Percentiles rank a stretch among this genome's conserved stretches.
These are phyloP conservation scores for Passer domesticus DNA, from an alignment of 2,113 vertebrate species.

Conservation along the genomic window DNA sequence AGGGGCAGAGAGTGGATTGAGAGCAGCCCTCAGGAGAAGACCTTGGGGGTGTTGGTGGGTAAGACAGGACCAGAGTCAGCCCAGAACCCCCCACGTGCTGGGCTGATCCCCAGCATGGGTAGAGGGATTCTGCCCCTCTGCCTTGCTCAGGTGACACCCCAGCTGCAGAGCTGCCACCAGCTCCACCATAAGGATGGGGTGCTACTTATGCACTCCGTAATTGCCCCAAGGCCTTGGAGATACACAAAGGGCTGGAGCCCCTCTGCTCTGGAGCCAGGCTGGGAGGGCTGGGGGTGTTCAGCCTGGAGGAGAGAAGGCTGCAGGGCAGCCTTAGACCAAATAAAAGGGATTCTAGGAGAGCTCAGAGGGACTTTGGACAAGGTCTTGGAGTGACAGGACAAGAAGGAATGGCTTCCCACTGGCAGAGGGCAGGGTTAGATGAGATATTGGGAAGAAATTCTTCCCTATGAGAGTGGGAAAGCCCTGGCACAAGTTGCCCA, in stretches of 20 bases:
- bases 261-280: neutral
- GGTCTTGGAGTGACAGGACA: neutral
- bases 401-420: neutral
- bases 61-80: neutral
- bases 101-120: neutral
- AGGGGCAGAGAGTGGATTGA: neutral
- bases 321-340: neutral
- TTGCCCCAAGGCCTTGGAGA: neutral
- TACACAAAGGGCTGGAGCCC: neutral
- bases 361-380: neutral
- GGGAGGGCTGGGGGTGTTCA: neutral
- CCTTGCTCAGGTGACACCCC: neutral
- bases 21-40: neutral
- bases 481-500: neutral
- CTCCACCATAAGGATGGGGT: too few relatives aligned
- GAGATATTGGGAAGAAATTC: neutral
- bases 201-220: neutral
- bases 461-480: neutral
- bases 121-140: neutral
- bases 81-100: neutral
- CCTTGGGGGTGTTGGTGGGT: fast-evolving
- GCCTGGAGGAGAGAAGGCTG: neutral
- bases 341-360: neutral
- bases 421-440: neutral
- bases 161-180: neutral